Conservation (phyloP, 2,888 invertebrate species). For the Clepsis dumicolana region DNA sequence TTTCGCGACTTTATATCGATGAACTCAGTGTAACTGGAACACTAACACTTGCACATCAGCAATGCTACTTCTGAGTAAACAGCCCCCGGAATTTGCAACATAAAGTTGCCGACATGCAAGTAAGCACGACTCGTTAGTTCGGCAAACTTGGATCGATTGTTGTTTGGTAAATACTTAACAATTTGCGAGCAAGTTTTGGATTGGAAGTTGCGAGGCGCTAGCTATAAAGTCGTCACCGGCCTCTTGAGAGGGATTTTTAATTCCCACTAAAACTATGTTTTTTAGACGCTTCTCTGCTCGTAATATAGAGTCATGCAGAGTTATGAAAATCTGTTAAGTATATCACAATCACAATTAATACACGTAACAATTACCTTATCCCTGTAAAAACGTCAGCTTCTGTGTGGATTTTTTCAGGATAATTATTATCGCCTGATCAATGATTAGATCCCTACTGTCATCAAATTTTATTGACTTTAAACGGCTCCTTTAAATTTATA, state of each 20-base stretch:
- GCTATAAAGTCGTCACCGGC: not conserved
- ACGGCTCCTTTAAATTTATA: no score
- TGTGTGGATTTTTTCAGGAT: no score
- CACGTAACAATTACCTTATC: no score
- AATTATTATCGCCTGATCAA: no score
- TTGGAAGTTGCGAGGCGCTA: constrained; percentile 1
- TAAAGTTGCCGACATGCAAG: constrained; percentile 25
- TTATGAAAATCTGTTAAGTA: no score
- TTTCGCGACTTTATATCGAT: constrained; percentile 41
- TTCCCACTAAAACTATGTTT: not conserved
- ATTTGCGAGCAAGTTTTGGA: constrained; percentile 21
- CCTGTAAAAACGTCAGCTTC: no score
- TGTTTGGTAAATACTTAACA: constrained; percentile 30
- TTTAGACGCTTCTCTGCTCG: not conserved
- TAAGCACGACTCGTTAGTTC: constrained; percentile 9
- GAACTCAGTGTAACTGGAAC: constrained; percentile 26
- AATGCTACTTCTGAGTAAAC: constrained; percentile 22
- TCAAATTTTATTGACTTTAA: no score
- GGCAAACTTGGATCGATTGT: constrained; percentile 16
- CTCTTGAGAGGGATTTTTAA: not conserved
- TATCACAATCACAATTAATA: no score
- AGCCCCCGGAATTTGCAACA: constrained; percentile 16
- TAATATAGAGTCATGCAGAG: not conserved
- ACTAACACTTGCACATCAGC: constrained; percentile 9
- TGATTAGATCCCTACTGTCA: no score